phyloP scores from a whole-genome alignment of 2,113 vertebrate genomes.

The Ivindomyrus marchei region DNA sequence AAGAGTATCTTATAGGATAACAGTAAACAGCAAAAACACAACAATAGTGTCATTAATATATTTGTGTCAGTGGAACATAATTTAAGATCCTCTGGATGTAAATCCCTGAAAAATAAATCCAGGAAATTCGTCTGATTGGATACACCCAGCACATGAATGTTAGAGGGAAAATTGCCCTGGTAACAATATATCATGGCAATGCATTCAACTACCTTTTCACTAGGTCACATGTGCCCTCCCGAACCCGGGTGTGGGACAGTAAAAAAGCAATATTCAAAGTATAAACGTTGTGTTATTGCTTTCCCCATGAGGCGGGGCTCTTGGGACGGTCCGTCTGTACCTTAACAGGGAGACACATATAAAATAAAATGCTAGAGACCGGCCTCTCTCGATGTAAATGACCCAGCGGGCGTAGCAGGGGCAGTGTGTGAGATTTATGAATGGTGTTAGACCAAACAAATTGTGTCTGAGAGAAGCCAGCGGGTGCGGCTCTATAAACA shows the following conservation, averaged over 20 bases:
- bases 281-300: not conserved
- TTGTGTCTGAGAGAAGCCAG: slow-evolving; percentile 48
- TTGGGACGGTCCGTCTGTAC: not conserved
- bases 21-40: not conserved
- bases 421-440: slow-evolving; percentile 42
- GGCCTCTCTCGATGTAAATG: slow-evolving; percentile 14
- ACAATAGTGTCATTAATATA: not conserved
- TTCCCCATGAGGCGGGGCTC: not conserved
- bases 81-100: not conserved
- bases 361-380: not conserved
- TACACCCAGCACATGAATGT: not conserved
- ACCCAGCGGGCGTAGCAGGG: slow-evolving; percentile 2
- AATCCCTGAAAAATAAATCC: not conserved
- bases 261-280: slow-evolving; percentile 5
- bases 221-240: not conserved
- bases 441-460: slow-evolving; percentile 49
- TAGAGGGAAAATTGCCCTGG: not conserved
- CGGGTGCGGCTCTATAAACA: slow-evolving; percentile 53
- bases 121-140: not conserved
- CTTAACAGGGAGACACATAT: slow-evolving; percentile 27
- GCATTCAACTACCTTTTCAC: not conserved
- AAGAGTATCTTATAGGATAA: not conserved
- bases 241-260: not conserved
- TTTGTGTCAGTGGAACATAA: not conserved
- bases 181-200: not conserved